phyloP scores from a whole-genome alignment of 2,888 invertebrate genomes.

The Octodonta nipae region DNA sequence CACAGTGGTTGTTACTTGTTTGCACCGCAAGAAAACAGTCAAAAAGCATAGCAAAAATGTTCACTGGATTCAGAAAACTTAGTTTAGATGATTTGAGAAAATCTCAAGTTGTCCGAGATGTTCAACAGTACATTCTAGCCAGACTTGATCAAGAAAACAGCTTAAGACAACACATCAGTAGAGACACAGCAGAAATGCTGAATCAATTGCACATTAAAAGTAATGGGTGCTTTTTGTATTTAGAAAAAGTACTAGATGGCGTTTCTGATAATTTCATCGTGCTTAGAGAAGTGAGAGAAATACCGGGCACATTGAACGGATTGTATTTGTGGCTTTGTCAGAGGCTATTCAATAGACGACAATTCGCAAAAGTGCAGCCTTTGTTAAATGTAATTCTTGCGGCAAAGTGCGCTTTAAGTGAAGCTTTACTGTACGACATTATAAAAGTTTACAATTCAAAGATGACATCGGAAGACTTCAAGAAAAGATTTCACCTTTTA shows the following conservation, averaged over 20 bases:
- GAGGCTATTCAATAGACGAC: constrained; percentile 74
- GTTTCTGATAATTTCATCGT: constrained; percentile 88
- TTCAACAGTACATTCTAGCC: constrained; percentile 86
- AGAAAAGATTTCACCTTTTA: constrained; percentile 60
- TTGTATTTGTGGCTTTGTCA: constrained; percentile 91
- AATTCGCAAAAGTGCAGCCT: constrained; percentile 75
- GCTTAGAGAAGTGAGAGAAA: constrained; percentile 78
- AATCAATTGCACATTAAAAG: constrained; percentile 93
- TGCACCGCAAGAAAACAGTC: constrained; percentile 79
- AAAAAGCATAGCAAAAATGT: constrained; percentile 68
- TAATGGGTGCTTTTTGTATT: constrained; percentile 79
- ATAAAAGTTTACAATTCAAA: constrained; percentile 66
- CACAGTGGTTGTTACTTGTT: constrained; percentile 83
- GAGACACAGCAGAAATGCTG: constrained; percentile 85
- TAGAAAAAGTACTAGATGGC: constrained; percentile 79
- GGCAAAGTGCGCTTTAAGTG: constrained; percentile 71
- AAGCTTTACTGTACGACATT: constrained; percentile 67
- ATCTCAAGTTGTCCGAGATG: constrained; percentile 82
- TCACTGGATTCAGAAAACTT: constrained; percentile 79
- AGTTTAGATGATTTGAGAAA: constrained; percentile 81
- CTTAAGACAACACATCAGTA: constrained; percentile 73
- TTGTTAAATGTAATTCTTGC: constrained; percentile 78
- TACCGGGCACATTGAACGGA: constrained; percentile 89
- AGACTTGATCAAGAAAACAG: constrained; percentile 80
- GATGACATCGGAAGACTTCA: constrained; percentile 69